These are phyloP conservation scores for Schizopygopsis malacanthus DNA, from an alignment of 2,797 vertebrate species.

Conservation along the genomic window DNA sequence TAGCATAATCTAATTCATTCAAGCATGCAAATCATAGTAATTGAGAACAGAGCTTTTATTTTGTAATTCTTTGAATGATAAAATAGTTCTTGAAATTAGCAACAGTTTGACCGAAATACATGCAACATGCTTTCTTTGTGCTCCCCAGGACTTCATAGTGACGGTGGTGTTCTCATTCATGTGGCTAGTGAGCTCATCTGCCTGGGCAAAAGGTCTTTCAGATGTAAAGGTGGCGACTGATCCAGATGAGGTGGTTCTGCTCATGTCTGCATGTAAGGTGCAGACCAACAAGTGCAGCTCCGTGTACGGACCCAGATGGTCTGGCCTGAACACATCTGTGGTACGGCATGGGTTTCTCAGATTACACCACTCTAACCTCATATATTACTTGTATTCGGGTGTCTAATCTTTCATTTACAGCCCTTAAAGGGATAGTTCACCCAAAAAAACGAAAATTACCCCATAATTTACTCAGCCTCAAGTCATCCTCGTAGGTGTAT, in stretches of 20 bases:
- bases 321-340: constrained; percentile 97
- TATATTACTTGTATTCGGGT: background rate
- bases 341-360: constrained; percentile 68
- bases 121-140: constrained; percentile 16
- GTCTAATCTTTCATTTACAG: background rate
- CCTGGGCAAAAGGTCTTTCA: constrained; percentile 97
- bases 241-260: constrained; percentile 89
- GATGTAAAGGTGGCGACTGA: constrained; percentile 94
- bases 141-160: constrained; percentile 91
- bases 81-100: background rate
- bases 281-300: constrained; percentile 89
- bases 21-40: background rate
- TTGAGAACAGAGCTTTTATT: background rate
- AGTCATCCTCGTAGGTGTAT: background rate
- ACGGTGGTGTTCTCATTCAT: constrained; percentile 98
- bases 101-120: background rate
- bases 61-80: background rate
- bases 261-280: constrained; percentile 93
- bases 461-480: background rate
- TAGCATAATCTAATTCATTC: background rate
- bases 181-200: constrained; percentile 96
- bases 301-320: constrained; percentile 89
- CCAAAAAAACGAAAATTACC: background rate
- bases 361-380: background rate
- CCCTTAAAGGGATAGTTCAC: background rate